phyloP scores from a whole-genome alignment of 2,888 invertebrate genomes.

The Panopea generosa region DNA sequence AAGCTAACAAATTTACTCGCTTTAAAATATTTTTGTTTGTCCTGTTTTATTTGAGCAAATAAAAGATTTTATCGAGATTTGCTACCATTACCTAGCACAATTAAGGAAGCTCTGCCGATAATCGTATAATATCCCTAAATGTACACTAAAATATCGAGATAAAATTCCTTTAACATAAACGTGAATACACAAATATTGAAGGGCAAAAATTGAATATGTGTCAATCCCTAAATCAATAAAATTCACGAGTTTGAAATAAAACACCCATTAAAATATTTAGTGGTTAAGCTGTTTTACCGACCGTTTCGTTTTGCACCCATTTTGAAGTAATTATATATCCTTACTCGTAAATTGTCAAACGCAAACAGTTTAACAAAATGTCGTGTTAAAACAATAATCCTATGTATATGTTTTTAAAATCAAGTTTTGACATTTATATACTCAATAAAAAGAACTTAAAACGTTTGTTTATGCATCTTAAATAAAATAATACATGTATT shows the following conservation, averaged over 20 bases:
- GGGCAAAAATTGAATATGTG: not conserved
- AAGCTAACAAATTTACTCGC: constrained; percentile 64
- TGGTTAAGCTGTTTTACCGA: not conserved
- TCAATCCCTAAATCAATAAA: not conserved
- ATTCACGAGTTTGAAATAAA: no score
- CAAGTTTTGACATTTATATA: no score
- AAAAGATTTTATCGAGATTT: constrained; percentile 62
- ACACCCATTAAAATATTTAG: not conserved
- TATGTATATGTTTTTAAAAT: no score
- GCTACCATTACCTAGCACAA: constrained; percentile 50
- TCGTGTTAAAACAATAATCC: no score
- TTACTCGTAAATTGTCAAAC: no score
- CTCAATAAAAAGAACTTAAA: no score
- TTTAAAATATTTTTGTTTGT: constrained; percentile 63
- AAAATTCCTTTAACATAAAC: constrained; percentile 7
- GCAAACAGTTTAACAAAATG: no score
- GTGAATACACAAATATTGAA: constrained; percentile 1
- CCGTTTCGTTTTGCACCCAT: not conserved
- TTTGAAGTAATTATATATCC: no score
- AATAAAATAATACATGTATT: no score
- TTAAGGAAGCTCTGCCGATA: constrained; percentile 45
- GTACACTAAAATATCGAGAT: constrained; percentile 29
- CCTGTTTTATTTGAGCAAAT: constrained; percentile 58
- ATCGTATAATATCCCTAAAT: constrained; percentile 51
- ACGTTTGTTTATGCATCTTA: no score